Evolutionary conservation across 2,797 vertebrate species (phyloP), one percentile per base, ranked within the genome.

Genomic region (Chelon labrosus): DNA sequence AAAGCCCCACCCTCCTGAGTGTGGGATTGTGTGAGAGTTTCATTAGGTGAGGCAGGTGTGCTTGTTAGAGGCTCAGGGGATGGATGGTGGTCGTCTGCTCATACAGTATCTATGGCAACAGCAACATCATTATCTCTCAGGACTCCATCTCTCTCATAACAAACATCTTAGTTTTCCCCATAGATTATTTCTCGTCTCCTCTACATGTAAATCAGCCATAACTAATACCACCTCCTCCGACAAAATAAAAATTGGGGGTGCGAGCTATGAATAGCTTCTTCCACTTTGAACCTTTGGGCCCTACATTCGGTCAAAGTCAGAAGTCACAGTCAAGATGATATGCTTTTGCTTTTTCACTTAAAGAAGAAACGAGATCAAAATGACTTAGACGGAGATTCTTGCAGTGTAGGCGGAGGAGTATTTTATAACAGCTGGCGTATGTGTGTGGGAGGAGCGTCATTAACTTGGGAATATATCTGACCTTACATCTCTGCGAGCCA

Each of bases 51-150:
- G 54, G 75, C 75, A 85, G 86, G 83, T 88, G 83, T 79, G 67
- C 53, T 67, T 56, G 65, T 76, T 71, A 54, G 57, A 77, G 70
- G 35, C 80, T 64, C 58, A 4, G 22, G 51, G 69, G 31, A 12
- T 37, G 9, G 46, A 41, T 10, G 55, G 49, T 17, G 64, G 55
- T 70, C 51, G 53, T 73, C 68, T 79, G 55, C 64, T 49, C 50
- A 76, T 59, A 64, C 52, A 25, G 77, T 82, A 77, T 54, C 79
- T 70, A 85, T 61, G 70, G 82, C 27, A 77, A 87, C 81, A 0
- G 42, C 49, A 72, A 56, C 57, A 55, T 67, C 27, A 54, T 52
- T 27, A 35, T 70, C 68, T 74, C 73, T 42, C 1, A 65, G 70
- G 70, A 55, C 7, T 56, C 51, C 56, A 35, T 44, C 44, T 60